Conservation (phyloP, 2,888 invertebrate genomes). For the Meghimatium bilineatum region DNA sequence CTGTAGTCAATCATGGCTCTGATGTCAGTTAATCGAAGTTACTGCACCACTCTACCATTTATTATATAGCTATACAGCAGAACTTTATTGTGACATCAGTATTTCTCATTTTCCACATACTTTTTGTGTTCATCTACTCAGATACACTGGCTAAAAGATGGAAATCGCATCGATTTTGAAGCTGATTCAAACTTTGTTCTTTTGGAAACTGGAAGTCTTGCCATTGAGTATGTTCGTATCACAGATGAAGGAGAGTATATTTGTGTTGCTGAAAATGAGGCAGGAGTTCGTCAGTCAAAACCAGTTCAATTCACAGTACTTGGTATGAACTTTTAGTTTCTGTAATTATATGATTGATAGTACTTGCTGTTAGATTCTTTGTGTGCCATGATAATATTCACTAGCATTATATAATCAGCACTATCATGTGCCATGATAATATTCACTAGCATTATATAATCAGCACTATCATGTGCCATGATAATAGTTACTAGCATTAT, state of each 20-base stretch:
- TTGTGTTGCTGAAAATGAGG: constrained; percentile 51
- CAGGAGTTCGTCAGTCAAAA: constrained; percentile 12
- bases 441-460: too few species aligned
- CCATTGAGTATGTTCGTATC: constrained; percentile 42
- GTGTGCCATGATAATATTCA: too few species aligned
- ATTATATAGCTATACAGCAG: too few species aligned
- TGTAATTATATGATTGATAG: too few species aligned
- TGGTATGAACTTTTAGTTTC: constrained; percentile 37
- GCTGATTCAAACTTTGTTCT: constrained; percentile 40
- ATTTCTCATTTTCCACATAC: not conserved
- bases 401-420: too few species aligned
- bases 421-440: too few species aligned
- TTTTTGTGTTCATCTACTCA: constrained; percentile 1
- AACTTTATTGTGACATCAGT: not conserved
- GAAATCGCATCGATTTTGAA: constrained; percentile 17
- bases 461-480: too few species aligned
- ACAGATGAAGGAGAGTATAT: constrained; percentile 50
- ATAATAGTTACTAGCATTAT: too few species aligned
- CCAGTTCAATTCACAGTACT: constrained; percentile 42
- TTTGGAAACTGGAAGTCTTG: constrained; percentile 25
- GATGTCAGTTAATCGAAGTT: too few species aligned
- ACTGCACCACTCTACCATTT: too few species aligned
- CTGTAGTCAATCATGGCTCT: too few species aligned
- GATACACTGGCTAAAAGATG: constrained; percentile 52
- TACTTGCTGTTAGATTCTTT: too few species aligned